phyloP scores from a whole-genome alignment of 2,888 invertebrate genomes.

The Tribolium freemani region DNA sequence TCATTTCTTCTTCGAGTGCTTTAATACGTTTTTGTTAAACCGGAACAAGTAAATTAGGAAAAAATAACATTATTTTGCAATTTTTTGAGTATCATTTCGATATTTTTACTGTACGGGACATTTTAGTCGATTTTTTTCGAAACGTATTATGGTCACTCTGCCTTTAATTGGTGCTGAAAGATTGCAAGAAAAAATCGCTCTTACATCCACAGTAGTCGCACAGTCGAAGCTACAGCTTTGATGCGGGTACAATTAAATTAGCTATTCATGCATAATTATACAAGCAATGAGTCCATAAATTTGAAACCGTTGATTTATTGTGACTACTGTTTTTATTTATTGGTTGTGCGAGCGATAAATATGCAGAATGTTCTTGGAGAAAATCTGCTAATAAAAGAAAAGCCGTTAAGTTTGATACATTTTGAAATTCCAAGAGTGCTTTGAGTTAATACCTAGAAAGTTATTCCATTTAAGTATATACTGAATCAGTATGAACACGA shows the following conservation, averaged over 20 bases:
- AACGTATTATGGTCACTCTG: no score
- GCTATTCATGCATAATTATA: conserved; percentile 40
- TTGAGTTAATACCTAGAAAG: conserved; percentile 57
- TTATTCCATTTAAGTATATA: conserved; percentile 63
- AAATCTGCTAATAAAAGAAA: conserved; percentile 29
- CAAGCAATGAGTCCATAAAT: conserved; percentile 38
- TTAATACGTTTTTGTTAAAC: no score
- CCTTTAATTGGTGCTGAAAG: conserved; percentile 20
- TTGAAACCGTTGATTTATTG: conserved; percentile 20
- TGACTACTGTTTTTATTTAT: conserved; percentile 40
- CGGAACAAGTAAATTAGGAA: no score
- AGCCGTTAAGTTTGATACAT: conserved; percentile 39
- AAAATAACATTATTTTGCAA: no score
- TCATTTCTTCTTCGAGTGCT: no score
- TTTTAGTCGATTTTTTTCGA: no score
- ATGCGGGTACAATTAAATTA: conserved; percentile 39
- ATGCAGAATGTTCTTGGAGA: conserved; percentile 12
- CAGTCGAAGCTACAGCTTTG: conserved; percentile 12
- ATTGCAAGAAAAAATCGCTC: conserved; percentile 14
- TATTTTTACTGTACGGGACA: no score
- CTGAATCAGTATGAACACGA: conserved; percentile 61
- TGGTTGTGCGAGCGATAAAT: neutral
- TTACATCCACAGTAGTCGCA: conserved; percentile 16
- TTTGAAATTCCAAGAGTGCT: conserved; percentile 45
- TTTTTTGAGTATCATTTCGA: no score